These are phyloP conservation scores for Drosophila setosimentum DNA, from an alignment of 2,888 invertebrate species.

Conservation along the genomic window DNA sequence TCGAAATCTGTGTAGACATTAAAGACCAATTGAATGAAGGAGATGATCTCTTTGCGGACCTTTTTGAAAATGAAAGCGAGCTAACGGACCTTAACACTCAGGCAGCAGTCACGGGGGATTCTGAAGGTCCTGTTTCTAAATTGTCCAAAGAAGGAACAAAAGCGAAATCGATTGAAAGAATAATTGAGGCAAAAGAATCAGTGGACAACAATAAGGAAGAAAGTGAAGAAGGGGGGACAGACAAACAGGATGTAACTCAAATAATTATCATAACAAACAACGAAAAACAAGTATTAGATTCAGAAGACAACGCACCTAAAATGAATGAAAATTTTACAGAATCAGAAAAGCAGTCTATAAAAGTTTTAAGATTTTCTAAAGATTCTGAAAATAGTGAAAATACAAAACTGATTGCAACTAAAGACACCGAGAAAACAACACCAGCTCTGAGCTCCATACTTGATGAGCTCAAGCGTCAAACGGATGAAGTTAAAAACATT, in stretches of 20 bases:
- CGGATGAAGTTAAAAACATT: conserved; percentile 70
- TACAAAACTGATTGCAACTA: conserved; percentile 20
- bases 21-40: conserved; percentile 84
- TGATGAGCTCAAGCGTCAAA: conserved; percentile 67
- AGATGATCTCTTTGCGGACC: conserved; percentile 91
- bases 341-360: neutral
- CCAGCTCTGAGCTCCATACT: conserved; percentile 59
- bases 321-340: neutral
- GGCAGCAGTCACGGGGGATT: neutral
- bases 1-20: conserved; percentile 86
- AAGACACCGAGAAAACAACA: conserved; percentile 7
- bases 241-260: neutral
- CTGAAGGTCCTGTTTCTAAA: neutral
- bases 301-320: neutral
- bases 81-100: neutral
- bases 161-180: neutral
- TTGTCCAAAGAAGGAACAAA: neutral
- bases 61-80: conserved; percentile 85
- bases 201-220: neutral
- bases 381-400: conserved; percentile 38
- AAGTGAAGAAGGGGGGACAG: neutral
- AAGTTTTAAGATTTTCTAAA: conserved; percentile 9
- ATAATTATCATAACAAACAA: conserved; percentile 1
- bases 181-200: neutral
- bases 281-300: neutral